These are phyloP conservation scores for Heptranchias perlo DNA, from an alignment of 2,113 vertebrate genomes.

Conservation along the genomic window DNA sequence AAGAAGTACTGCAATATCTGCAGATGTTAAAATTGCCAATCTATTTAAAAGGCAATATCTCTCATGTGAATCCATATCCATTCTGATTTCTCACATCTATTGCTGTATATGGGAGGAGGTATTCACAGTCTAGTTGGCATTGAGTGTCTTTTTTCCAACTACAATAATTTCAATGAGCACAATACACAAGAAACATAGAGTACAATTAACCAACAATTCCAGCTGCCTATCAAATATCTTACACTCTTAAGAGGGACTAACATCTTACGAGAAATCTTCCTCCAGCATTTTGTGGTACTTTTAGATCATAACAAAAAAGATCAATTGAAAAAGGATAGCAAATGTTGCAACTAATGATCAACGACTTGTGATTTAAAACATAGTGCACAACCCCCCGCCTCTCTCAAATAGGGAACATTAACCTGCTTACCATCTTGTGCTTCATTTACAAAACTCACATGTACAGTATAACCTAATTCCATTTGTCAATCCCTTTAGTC, in stretches of 20 bases:
- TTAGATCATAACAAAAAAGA: not conserved
- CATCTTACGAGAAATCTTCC: not conserved
- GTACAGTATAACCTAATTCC: not conserved
- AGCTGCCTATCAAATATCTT: not conserved
- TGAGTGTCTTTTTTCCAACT: not conserved
- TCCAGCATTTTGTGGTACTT: not conserved
- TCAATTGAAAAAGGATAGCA: not conserved
- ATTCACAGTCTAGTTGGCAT: not conserved
- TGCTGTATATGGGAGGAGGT: not conserved
- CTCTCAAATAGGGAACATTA: not conserved
- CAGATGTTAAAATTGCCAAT: too few relatives aligned
- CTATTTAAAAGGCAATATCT: not conserved
- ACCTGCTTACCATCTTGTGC: not conserved
- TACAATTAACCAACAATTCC: not conserved
- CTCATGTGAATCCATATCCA: not conserved
- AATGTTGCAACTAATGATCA: not conserved
- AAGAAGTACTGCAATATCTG: too few relatives aligned
- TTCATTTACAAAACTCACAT: not conserved
- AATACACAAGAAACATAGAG: not conserved
- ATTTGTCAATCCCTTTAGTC: not conserved
- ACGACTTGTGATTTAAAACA: too few relatives aligned
- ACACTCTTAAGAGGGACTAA: too few relatives aligned
- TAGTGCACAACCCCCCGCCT: not conserved
- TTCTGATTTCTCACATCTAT: not conserved
- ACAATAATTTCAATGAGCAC: not conserved